phyloP scores from a whole-genome alignment of 2,888 invertebrate species.

The Octonoba sinensis region DNA sequence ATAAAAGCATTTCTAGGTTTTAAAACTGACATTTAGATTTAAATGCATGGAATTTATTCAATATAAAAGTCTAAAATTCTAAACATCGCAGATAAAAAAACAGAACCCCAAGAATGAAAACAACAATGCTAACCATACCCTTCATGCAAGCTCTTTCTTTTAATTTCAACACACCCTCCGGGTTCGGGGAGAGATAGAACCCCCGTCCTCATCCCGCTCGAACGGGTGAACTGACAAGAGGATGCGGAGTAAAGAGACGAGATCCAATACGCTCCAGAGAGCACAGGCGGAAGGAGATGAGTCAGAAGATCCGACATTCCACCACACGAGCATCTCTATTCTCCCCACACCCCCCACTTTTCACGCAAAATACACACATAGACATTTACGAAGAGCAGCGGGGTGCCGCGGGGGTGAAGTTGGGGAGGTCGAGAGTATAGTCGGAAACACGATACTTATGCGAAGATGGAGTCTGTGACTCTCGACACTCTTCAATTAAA shows the following conservation, averaged over 20 bases:
- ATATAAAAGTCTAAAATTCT: too few species aligned
- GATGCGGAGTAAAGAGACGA: slow-evolving; percentile 27
- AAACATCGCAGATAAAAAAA: too few species aligned
- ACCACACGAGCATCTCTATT: slow-evolving; percentile 24
- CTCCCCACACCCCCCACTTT: slow-evolving; percentile 7
- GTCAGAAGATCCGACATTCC: slow-evolving; percentile 46
- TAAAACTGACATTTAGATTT: too few species aligned
- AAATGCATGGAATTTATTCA: too few species aligned
- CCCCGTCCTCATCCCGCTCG: neutral
- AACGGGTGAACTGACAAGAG: slow-evolving; percentile 9
- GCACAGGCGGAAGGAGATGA: slow-evolving; percentile 28
- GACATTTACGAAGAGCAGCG: too few species aligned
- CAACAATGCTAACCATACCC: too few species aligned
- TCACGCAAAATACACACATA: neutral
- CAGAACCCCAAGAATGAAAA: too few species aligned
- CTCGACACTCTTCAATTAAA: neutral
- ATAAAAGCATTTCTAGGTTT: too few species aligned
- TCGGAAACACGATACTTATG: neutral
- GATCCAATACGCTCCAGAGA: slow-evolving; percentile 46
- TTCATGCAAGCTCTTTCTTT: too few species aligned
- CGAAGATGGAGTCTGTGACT: too few species aligned
- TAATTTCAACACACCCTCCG: too few species aligned
- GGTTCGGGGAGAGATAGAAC: neutral
- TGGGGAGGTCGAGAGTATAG: neutral
- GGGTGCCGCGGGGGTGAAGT: neutral